Base-by-base conservation (phyloP, 2,797 vertebrate species). In the Lophotriccus pileatus region DNA sequence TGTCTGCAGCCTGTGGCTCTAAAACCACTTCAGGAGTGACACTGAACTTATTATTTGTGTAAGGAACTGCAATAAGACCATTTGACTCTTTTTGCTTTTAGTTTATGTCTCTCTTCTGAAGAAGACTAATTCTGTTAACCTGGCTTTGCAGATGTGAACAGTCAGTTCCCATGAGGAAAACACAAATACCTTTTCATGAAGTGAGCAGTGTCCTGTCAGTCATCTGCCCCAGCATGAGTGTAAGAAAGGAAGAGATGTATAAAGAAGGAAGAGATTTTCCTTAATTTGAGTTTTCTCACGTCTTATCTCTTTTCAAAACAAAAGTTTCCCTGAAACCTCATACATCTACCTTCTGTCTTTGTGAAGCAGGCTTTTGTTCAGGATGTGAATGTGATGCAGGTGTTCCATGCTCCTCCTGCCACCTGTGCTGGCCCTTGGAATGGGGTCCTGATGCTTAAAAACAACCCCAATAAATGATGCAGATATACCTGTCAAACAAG, bases 171-270 rank as follows among this genome's bases (percentile, higher is more conserved):
- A 10, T 36, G n/a, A 67, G 28, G 19, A 66, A 63, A 90, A 59
- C 15, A 34, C 5, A 39, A 39, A 25, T 17, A 18, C 6, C 14
- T 72, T 56, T 10, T 47, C 36, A 52, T 47, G 21, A 39, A 41
- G 16, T 0, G 0, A 53, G 23, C 19, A 63, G 44, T 50, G 4
- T 50, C n/a, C 46, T 59, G 15, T 76, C 53, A 32, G 21, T 46
- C 25, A 19, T 41, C 43, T 2, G 3, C 11, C 9, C 9, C 1
- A 3, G 32, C 14, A 3, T n/a, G 49, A 22, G 12, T 11, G 23
- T 46, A 50, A 62, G 52, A 46, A 50, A 37, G 9, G 13, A 56
- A 74, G n/a, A 88, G 8, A 21, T 39, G 19, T 9, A 14, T 9
- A 41, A 83, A 55, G 41, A 50, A 49, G 24, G 9, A 73, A 52